phyloP scores from a whole-genome alignment of 30 jellyfish, hydroid and myxozoan genomes.

The Sanderia malayensis region DNA sequence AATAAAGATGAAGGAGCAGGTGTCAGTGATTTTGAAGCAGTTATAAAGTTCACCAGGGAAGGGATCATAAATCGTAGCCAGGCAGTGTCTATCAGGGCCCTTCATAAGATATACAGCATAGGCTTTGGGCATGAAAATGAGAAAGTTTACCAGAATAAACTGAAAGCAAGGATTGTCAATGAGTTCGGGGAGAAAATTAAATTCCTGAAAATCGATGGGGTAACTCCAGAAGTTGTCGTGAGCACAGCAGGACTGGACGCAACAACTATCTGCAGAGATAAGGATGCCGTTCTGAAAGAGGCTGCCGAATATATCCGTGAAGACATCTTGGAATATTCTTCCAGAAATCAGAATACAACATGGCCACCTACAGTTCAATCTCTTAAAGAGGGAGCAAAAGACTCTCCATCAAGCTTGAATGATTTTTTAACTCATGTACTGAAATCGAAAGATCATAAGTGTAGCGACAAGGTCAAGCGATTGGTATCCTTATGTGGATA shows the following conservation, averaged over 20 bases:
- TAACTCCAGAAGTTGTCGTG: slow-evolving; percentile 25
- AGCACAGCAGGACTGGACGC: background rate
- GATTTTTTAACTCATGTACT: slow-evolving; percentile 4
- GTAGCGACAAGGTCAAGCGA: slow-evolving; percentile 13
- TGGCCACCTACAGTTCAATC: slow-evolving; percentile 36
- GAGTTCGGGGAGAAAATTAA: slow-evolving; percentile 6
- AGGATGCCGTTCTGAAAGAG: slow-evolving; percentile 3
- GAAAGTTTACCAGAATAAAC: slow-evolving; percentile 12
- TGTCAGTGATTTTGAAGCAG: slow-evolving; percentile 12
- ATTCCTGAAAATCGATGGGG: slow-evolving; percentile 18
- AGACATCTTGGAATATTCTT: slow-evolving; percentile 15
- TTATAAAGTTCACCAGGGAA: slow-evolving; percentile 2
- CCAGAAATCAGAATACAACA: background rate
- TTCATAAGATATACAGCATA: slow-evolving; percentile 18
- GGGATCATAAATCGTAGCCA: slow-evolving; percentile 29
- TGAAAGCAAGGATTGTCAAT: slow-evolving; percentile 6
- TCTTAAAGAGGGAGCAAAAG: slow-evolving; percentile 6
- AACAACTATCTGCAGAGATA: background rate
- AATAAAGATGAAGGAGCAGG: slow-evolving; percentile 18
- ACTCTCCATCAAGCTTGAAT: background rate
- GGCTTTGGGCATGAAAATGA: slow-evolving; percentile 22
- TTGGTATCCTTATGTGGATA: slow-evolving; percentile 8
- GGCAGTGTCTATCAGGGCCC: slow-evolving; percentile 28
- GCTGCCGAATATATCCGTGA: slow-evolving; percentile 45
- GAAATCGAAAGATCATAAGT: background rate